A percentile compares a stretch with the other conserved stretches of the same genome.
Conservation (phyloP, 2,797 vertebrate species). For the Austrolebias charrua region DNA sequence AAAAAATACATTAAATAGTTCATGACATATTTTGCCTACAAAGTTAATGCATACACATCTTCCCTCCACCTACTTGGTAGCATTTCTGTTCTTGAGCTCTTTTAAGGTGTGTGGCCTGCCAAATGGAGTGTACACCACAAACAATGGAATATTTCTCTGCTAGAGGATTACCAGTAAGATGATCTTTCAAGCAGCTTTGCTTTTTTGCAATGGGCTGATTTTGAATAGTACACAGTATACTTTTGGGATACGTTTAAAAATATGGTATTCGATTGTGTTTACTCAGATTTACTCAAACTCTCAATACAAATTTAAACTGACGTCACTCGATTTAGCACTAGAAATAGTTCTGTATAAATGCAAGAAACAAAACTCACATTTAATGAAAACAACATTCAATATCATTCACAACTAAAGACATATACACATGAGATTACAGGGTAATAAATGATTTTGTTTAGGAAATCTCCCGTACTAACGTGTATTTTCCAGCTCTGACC, state of each 20-base stretch:
- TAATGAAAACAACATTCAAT: background rate
- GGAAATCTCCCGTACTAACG: background rate
- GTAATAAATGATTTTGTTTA: slow-evolving; percentile 3
- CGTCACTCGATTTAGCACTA: background rate
- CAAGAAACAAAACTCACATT: background rate
- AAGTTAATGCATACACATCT: too few relatives aligned
- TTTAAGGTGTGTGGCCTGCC: slow-evolving; percentile 3
- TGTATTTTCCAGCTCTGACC: slow-evolving; percentile 19
- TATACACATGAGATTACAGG: background rate
- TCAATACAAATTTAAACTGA: too few relatives aligned
- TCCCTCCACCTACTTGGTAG: too few relatives aligned
- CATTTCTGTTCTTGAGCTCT: background rate
- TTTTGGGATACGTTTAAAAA: too few relatives aligned
- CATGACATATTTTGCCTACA: too few relatives aligned
- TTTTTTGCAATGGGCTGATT: background rate
- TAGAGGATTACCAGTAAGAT: slow-evolving; percentile 19
- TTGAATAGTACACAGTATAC: too few relatives aligned
- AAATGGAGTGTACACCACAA: slow-evolving; percentile 14
- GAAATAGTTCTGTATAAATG: background rate
- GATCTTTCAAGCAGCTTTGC: slow-evolving; percentile 6
- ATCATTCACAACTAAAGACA: background rate
- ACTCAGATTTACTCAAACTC: too few relatives aligned
- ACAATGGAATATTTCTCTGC: slow-evolving; percentile 18
- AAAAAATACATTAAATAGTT: too few relatives aligned
- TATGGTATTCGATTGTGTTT: too few relatives aligned